Conservation (phyloP, 2,888 invertebrate genomes). For the Cylloceria caligata region DNA sequence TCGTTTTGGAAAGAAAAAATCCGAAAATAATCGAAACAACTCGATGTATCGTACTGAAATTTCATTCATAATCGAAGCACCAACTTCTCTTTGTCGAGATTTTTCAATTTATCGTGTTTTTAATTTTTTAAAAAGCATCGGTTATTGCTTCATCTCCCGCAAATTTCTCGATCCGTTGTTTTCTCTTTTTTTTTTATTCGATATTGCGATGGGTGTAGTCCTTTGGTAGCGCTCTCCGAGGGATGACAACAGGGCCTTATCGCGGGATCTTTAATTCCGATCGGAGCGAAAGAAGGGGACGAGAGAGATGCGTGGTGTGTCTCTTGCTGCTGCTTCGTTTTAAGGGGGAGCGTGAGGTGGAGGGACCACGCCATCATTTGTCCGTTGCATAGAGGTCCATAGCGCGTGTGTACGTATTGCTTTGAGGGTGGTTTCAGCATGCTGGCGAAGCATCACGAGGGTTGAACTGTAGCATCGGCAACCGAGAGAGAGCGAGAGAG, state of each 20-base stretch:
- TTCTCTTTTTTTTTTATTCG: constrained; percentile 26
- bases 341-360: constrained; percentile 62
- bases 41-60: too few relatives aligned
- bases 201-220: constrained; percentile 59
- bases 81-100: too few relatives aligned
- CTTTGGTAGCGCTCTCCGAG: constrained; percentile 66
- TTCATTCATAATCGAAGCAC: not conserved
- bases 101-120: not conserved
- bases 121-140: not conserved
- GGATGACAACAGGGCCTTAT: constrained; percentile 76
- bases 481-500: constrained; percentile 64
- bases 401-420: constrained; percentile 53
- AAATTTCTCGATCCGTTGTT: not conserved
- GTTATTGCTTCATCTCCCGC: not conserved
- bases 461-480: constrained; percentile 49
- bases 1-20: constrained; percentile 7
- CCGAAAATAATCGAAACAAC: too few relatives aligned
- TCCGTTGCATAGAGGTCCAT: constrained; percentile 78
- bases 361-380: constrained; percentile 82
- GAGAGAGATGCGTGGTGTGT: constrained; percentile 27
- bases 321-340: constrained; percentile 33
- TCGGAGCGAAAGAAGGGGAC: constrained; percentile 69
- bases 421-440: constrained; percentile 56
- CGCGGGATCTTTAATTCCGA: constrained; percentile 84
- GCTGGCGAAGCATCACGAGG: constrained; percentile 39